A percentile compares a stretch with the other conserved stretches of the same genome.
Conservation (phyloP, 2,797 vertebrate species). For the Florisuga fusca region DNA sequence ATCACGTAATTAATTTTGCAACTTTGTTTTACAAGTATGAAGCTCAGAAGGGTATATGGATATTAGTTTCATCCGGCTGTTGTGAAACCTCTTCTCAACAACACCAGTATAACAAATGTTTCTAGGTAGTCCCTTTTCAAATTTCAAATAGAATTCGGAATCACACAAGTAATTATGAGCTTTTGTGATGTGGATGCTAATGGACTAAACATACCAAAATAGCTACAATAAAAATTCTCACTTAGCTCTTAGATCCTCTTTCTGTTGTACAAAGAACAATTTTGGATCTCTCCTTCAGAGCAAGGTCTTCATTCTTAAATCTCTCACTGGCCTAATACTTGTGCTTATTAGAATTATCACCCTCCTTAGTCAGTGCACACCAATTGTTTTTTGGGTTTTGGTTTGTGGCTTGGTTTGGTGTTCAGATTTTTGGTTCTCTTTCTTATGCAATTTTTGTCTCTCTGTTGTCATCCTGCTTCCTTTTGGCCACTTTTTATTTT, state of each 20-base stretch:
- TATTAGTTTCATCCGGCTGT: not conserved
- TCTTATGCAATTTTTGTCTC: conserved; percentile 40
- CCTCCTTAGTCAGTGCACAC: conserved; percentile 14
- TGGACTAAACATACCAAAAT: conserved; percentile 58
- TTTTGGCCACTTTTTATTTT: conserved; percentile 29
- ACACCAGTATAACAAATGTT: conserved; percentile 30
- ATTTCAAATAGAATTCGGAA: not conserved
- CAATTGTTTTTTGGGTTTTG: not conserved
- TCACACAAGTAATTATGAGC: not conserved
- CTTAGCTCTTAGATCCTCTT: conserved; percentile 62
- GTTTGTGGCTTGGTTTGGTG: not conserved
- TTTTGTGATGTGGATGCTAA: not conserved
- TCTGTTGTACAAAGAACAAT: conserved; percentile 45
- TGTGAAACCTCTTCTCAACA: conserved; percentile 48
- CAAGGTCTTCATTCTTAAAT: conserved; percentile 39
- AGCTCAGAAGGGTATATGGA: not conserved
- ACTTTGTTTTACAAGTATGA: not conserved
- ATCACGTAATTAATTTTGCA: not conserved
- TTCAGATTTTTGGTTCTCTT: not conserved
- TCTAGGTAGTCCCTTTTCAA: conserved; percentile 35
- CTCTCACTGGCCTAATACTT: conserved; percentile 50
- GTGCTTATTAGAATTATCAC: conserved; percentile 57
- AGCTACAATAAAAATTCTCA: conserved; percentile 62
- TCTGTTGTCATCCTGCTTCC: conserved; percentile 1
- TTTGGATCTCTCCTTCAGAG: conserved; percentile 44